Conservation (phyloP, 2,888 invertebrate species). For the Drosophila helvetica region DNA sequence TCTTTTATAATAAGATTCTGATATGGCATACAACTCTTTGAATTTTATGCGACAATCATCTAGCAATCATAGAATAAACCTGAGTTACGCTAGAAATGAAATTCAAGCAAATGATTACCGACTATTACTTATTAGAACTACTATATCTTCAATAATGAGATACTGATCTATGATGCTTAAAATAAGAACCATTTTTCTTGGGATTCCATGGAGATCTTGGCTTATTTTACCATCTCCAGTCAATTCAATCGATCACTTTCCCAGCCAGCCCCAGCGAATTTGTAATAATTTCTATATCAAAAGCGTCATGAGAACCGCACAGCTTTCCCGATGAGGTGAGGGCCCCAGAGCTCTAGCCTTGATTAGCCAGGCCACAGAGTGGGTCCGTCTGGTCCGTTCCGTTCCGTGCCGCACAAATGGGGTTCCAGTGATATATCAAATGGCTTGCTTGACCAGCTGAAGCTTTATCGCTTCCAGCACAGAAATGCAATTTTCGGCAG, state of each 20-base stretch:
- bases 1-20: not conserved
- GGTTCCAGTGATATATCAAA: slow-evolving; percentile 74
- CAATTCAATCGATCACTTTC: slow-evolving; percentile 46
- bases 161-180: too few species aligned
- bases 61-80: too few species aligned
- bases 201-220: too few species aligned
- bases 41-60: not conserved
- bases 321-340: slow-evolving; percentile 32
- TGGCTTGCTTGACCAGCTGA: slow-evolving; percentile 49
- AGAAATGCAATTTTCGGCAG: slow-evolving; percentile 71
- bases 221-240: too few species aligned
- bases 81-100: not conserved
- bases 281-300: slow-evolving; percentile 79
- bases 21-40: not conserved
- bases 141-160: too few species aligned
- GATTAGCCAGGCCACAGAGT: slow-evolving; percentile 48
- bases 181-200: too few species aligned
- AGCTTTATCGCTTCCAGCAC: slow-evolving; percentile 62
- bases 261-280: slow-evolving; percentile 63
- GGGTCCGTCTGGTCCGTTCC: too few species aligned
- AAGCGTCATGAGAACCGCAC: slow-evolving; percentile 59
- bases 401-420: not conserved
- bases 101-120: too few species aligned
- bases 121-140: too few species aligned
- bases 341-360: slow-evolving; percentile 33